phyloP scores from a whole-genome alignment of 2,797 vertebrate genomes.

The Rhynchonycteris naso region DNA sequence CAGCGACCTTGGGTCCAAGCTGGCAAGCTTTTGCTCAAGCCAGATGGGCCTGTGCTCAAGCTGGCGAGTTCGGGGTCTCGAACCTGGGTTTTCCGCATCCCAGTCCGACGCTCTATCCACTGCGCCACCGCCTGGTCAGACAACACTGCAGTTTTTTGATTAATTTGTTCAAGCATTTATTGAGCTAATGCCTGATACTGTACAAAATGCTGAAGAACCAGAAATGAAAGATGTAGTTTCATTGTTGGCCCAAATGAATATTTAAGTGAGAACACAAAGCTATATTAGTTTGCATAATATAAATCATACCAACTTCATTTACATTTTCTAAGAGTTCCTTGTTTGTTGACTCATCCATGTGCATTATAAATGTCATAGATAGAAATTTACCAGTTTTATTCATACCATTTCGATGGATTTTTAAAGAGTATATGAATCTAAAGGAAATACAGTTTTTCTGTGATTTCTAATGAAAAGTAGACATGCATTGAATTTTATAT shows the following conservation, averaged over 20 bases:
- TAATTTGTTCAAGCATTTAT: conserved; percentile 29
- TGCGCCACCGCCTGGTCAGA: too few species aligned
- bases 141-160: conserved; percentile 33
- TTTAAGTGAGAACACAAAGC: conserved; percentile 26
- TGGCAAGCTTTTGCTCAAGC: too few species aligned
- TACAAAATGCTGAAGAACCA: conserved; percentile 35
- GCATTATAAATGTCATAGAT: background rate
- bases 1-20: too few species aligned
- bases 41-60: too few species aligned
- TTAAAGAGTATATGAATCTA: background rate
- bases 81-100: too few species aligned
- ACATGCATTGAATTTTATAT: background rate
- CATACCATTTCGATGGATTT: background rate
- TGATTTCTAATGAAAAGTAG: background rate
- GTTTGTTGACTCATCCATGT: background rate
- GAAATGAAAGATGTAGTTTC: background rate
- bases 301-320: background rate
- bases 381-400: conserved; percentile 21
- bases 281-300: background rate
- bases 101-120: too few species aligned
- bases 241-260: background rate
- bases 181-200: background rate
- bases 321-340: background rate
- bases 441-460: conserved; percentile 33
- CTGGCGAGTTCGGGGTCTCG: too few species aligned